phyloP scores from a whole-genome alignment of 2,888 invertebrate genomes.

The Cosmia pyralina region DNA sequence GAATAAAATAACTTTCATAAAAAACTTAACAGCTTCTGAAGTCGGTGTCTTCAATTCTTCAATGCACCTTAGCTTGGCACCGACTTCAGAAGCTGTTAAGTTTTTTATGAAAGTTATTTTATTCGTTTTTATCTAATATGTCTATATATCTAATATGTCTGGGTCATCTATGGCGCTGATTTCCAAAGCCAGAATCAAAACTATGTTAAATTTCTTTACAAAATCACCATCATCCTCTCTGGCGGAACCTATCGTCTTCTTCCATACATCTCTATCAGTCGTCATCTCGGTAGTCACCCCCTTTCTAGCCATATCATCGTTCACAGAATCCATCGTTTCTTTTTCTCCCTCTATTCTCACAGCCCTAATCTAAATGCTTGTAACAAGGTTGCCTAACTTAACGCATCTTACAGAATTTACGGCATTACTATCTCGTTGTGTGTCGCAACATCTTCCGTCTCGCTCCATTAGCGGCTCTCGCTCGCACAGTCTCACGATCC shows the following conservation, averaged over 20 bases:
- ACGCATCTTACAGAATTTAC: slow-evolving; percentile 62
- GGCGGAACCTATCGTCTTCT: no score
- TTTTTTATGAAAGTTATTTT: no score
- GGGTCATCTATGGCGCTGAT: neutral
- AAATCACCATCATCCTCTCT: neutral
- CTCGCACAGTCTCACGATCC: slow-evolving; percentile 76
- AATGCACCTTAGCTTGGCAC: no score
- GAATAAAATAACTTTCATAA: no score
- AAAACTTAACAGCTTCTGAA: no score
- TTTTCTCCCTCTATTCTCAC: neutral
- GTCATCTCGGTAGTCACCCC: neutral
- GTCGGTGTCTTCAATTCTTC: no score
- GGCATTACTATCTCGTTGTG: slow-evolving; percentile 57
- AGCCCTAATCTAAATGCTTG: slow-evolving; percentile 5
- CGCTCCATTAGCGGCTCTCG: slow-evolving; percentile 59
- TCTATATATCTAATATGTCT: neutral
- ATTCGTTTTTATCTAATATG: no score
- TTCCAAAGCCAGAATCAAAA: neutral
- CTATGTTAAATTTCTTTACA: neutral
- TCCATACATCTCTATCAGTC: neutral
- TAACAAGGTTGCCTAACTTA: slow-evolving; percentile 53
- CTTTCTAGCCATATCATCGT: neutral
- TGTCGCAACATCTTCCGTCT: slow-evolving; percentile 59
- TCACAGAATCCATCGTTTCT: accelerated
- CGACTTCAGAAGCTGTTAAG: no score